Evolutionary conservation across 92 coral and sea anemone genomes (phyloP), one percentile per base, ranked within the genome.

Genomic region (Actinostola sp.): DNA sequence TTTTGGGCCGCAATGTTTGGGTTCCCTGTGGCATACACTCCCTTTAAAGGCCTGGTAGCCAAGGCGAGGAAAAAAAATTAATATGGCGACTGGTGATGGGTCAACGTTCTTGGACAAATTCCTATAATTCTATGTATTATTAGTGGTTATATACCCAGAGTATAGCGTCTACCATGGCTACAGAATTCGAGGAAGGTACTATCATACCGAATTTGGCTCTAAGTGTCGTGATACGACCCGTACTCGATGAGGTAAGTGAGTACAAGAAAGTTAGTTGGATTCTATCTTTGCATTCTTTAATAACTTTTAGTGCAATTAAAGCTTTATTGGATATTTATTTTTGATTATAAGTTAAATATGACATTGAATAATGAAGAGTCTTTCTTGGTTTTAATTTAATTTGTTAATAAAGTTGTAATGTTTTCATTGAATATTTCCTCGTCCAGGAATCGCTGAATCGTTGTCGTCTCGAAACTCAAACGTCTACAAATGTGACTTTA

Each of bases 121-220:
- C 36, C 26, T 57, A 29, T 57, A 57, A 57, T 57, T 27, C 26
- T 28, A 57, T 9, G 30, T 2, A 30, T 29, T 30, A 5, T 26
- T 57, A 57, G n/a, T 13, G n/a, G 38, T 2, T 57, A 0, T 6
- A 20, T 25, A 17, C 15, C 16, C 3, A 21, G 24, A 45, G 35
- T 28, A 7, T 0, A 17, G 1, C 24, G 17, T 68, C 30, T 10
- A 62, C 35, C 19, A 86, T 86, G 87, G 87, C 87, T 2, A 29
- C 79, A 29, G 91, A 75, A 14, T 73, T 71, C 28, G 97, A 88
- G 35, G 98, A 94, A 68, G 88, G 94, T 35, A 82, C 95, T 28
- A 86, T 89, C 17, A 91, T 94, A 42, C 97, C 98, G 16, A 94
- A 94, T 67, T 77, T 94, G 75, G 98, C 98, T 26, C 75, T 94